These are phyloP conservation scores for Axea sp. DNA, from an alignment of 2,888 invertebrate species.

Conservation along the genomic window DNA sequence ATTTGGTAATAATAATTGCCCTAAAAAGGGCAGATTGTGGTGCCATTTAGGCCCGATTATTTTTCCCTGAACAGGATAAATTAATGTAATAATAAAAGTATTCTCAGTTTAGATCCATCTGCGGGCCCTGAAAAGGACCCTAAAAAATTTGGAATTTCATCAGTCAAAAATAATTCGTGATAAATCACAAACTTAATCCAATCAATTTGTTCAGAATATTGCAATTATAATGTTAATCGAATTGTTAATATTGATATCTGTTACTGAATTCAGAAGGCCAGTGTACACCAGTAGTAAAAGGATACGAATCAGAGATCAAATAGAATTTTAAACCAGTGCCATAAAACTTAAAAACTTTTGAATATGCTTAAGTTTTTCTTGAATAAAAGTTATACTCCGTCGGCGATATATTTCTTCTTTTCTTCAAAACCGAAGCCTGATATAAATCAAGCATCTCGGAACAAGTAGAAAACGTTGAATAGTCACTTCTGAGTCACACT, in stretches of 20 bases:
- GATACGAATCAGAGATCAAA: too few relatives aligned
- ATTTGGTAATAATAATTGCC: slow-evolving; percentile 26
- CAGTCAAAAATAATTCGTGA: background rate
- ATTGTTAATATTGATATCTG: too few relatives aligned
- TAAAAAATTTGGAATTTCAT: slow-evolving; percentile 57
- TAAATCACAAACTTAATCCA: background rate
- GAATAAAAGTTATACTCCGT: too few relatives aligned
- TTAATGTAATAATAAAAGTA: slow-evolving; percentile 46
- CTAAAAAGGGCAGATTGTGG: slow-evolving; percentile 60
- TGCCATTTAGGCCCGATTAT: slow-evolving; percentile 18
- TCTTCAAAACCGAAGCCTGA: slow-evolving; percentile 6
- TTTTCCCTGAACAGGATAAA: slow-evolving; percentile 65
- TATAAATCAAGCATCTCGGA: background rate
- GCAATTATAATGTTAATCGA: too few relatives aligned
- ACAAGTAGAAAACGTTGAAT: slow-evolving; percentile 57
- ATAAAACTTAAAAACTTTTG: too few relatives aligned
- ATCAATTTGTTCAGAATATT: too few relatives aligned
- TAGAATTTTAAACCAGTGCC: too few relatives aligned
- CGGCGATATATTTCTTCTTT: slow-evolving; percentile 17
- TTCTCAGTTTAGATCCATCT: slow-evolving; percentile 64
- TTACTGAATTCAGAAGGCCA: too few relatives aligned
- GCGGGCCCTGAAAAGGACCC: slow-evolving; percentile 74
- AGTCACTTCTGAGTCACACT: slow-evolving; percentile 42
- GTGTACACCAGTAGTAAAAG: too few relatives aligned
- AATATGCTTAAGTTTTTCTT: too few relatives aligned